Conservation (phyloP, 2,888 invertebrate species). For the Trachelus stipa region DNA sequence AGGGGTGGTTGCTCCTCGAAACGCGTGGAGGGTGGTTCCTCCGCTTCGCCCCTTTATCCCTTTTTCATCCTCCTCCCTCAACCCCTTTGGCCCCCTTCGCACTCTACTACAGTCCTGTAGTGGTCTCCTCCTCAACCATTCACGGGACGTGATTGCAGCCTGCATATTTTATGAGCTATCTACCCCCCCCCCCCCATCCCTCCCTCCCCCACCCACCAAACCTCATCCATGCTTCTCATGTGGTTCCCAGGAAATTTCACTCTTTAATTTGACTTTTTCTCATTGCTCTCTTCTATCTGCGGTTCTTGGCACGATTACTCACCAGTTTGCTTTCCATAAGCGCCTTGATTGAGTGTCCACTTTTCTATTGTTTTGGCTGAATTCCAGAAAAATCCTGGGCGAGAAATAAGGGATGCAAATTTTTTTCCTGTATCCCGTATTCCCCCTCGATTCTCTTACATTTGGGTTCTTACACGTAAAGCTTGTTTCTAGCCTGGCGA, state of each 20-base stretch:
- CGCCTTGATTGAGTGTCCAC: background rate
- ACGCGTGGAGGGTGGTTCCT: conserved; percentile 24
- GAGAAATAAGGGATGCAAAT: background rate
- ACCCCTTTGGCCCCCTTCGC: conserved; percentile 1
- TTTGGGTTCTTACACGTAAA: background rate
- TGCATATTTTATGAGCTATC: conserved; percentile 56
- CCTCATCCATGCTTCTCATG: background rate
- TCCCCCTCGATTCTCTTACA: background rate
- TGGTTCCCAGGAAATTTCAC: background rate
- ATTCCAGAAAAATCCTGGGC: background rate
- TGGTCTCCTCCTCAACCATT: conserved; percentile 35
- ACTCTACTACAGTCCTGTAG: conserved; percentile 7
- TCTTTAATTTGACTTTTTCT: background rate
- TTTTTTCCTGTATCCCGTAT: background rate
- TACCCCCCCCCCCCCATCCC: conserved; percentile 26
- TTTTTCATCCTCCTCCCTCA: conserved; percentile 7
- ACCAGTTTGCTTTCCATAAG: background rate
- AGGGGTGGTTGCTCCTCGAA: conserved; percentile 32
- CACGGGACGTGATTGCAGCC: conserved; percentile 56
- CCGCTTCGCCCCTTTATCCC: conserved; percentile 20
- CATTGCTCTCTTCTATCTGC: background rate
- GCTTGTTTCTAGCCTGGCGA: background rate
- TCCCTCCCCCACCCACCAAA: conserved; percentile 5
- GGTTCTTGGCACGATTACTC: background rate
- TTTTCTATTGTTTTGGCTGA: background rate